These are phyloP conservation scores for Sarcophaga peregrina DNA, from an alignment of 1,140 invertebrate genomes.

Conservation along the genomic window DNA sequence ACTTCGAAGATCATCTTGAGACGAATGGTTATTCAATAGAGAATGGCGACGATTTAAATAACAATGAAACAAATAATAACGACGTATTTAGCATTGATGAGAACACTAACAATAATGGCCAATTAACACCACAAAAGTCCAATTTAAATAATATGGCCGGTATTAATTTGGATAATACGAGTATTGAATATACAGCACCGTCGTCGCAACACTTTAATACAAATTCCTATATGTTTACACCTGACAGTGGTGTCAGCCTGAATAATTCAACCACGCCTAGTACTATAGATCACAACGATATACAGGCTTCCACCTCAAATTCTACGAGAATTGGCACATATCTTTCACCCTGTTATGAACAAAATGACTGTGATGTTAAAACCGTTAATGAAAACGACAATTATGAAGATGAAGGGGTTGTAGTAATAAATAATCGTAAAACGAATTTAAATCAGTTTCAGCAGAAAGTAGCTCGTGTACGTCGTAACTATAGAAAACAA, in stretches of 20 bases:
- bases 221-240: slow-evolving; percentile 43
- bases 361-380: slow-evolving; percentile 20
- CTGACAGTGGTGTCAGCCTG: slow-evolving; percentile 49
- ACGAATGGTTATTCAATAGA: not conserved
- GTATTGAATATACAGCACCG: not conserved
- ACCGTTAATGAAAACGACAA: not conserved
- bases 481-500: slow-evolving; percentile 49
- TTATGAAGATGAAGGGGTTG: slow-evolving; percentile 26
- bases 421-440: slow-evolving; percentile 20
- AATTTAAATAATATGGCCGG: slow-evolving; percentile 32
- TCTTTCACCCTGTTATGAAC: slow-evolving; percentile 30
- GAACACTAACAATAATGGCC: slow-evolving; percentile 36
- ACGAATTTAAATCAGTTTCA: slow-evolving; percentile 44
- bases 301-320: slow-evolving; percentile 1
- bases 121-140: slow-evolving; percentile 30
- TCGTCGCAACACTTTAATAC: slow-evolving; percentile 39
- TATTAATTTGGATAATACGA: slow-evolving; percentile 28
- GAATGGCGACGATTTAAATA: not conserved
- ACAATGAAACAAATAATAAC: slow-evolving; percentile 40
- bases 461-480: slow-evolving; percentile 45
- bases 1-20: not conserved
- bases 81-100: slow-evolving; percentile 13
- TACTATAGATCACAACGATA: slow-evolving; percentile 30
- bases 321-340: not conserved
- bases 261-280: slow-evolving; percentile 41